Evolutionary conservation across 2,113 vertebrate genomes (phyloP).

Genomic region (Semnornis frantzii): DNA sequence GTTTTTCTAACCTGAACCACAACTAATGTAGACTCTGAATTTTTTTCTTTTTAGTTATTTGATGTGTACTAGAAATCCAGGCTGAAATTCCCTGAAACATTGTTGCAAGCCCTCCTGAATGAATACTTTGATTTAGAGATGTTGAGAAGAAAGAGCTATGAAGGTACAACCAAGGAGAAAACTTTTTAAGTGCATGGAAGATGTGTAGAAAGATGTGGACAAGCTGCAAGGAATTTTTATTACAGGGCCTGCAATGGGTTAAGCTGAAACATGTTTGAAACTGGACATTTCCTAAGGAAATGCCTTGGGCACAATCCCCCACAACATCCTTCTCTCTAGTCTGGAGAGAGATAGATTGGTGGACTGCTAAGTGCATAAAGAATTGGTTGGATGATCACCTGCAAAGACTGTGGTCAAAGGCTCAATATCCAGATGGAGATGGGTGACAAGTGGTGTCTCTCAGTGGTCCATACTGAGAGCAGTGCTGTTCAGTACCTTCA

Average conservation of each 20-base stretch:
- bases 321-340: too few relatives aligned
- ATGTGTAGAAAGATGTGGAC: not conserved
- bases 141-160: not conserved
- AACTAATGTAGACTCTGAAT: not conserved
- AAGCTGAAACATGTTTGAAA: not conserved
- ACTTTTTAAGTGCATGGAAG: not conserved
- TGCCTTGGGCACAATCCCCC: not conserved
- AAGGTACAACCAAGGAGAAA: not conserved
- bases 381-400: too few relatives aligned
- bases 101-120: not conserved
- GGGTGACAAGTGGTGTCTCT: too few relatives aligned
- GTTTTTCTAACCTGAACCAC: not conserved
- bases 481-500: too few relatives aligned
- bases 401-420: too few relatives aligned
- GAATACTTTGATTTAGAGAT: not conserved
- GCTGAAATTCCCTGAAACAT: not conserved
- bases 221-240: not conserved
- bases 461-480: too few relatives aligned
- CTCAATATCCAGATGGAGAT: too few relatives aligned
- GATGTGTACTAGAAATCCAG: not conserved
- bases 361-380: too few relatives aligned
- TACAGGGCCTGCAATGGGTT: not conserved
- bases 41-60: not conserved
- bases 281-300: not conserved
- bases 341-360: too few relatives aligned